Base-by-base conservation (phyloP, 1,140 invertebrate genomes). In the Probaryconus sp. region DNA sequence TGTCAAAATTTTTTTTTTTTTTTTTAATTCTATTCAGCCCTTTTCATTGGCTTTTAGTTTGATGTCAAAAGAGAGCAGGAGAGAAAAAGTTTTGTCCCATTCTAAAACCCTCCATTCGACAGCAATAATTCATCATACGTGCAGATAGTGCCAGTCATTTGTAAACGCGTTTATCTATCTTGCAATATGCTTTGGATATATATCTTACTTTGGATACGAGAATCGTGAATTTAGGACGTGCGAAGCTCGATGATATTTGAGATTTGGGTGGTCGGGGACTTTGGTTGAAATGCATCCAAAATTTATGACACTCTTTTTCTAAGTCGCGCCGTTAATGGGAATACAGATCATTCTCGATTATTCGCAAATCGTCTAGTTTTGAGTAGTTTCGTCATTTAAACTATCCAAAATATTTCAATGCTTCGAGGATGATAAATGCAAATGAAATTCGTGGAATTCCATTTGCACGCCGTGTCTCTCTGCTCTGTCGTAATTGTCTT, bases 271-370 rank as follows among this genome's bases (percentile, higher is more conserved):
- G 64, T 37, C 53, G 40, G n/a, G n/a, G 11, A 30, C 20, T 10
- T 10, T 3, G 11, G 18, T n/a, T 50, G 20, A 30, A 61, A 45
- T 67, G 50, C 42, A 48, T 30, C 45, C 13, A 11, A n/a, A 51
- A 60, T 58, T 58, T 58, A 68, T 68, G 5, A 9, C 50, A 20
- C 6, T 30, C 13, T 65, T 60, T 65, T 60, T 68, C 50, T 50
- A 38, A 68, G 9, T 48, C 50, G 26, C 17, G 20, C 1, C 11
- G 28, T 42, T 42, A 42, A 31, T 24, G 13, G 24, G 17, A 48
- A 5, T n/a, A n/a, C n/a, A n/a, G n/a, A n/a, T n/a, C n/a, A n/a
- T n/a, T n/a, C n/a, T n/a, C n/a, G n/a, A n/a, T n/a, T n/a, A n/a
- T n/a, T n/a, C n/a, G n/a, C n/a, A n/a, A n/a, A n/a, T n/a, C n/a